Conservation (phyloP, 2,888 invertebrate species). For the Cheilosia grossa region DNA sequence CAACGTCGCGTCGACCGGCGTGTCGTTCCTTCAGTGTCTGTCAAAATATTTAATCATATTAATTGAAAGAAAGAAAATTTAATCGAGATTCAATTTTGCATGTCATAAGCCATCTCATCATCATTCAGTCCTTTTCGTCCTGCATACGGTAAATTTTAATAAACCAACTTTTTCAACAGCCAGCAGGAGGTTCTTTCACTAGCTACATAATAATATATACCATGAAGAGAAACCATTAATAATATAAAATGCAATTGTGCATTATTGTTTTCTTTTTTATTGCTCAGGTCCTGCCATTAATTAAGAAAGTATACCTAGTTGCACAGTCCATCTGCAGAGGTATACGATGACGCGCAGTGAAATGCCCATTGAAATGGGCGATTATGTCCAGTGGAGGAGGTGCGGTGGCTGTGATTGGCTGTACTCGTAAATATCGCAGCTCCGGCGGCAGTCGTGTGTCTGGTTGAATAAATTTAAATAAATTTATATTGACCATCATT, state of each 20-base stretch:
- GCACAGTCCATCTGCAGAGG: neutral
- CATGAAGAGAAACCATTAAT: slow-evolving; percentile 38
- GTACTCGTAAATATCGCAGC: neutral
- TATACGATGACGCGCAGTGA: neutral
- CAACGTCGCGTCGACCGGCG: neutral
- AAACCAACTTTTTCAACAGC: too few relatives aligned
- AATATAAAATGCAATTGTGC: slow-evolving; percentile 62
- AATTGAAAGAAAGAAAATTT: slow-evolving; percentile 58
- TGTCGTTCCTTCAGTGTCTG: neutral
- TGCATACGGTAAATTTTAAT: neutral
- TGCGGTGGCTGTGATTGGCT: slow-evolving; percentile 39
- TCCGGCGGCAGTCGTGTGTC: neutral
- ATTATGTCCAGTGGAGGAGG: neutral
- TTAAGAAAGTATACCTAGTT: slow-evolving; percentile 57
- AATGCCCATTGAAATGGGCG: slow-evolving; percentile 10
- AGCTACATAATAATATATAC: too few relatives aligned
- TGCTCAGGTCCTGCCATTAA: slow-evolving; percentile 31
- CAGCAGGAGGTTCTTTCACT: too few relatives aligned
- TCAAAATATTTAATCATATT: slow-evolving; percentile 36
- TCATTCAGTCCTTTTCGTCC: slow-evolving; percentile 9
- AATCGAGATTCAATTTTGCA: slow-evolving; percentile 52
- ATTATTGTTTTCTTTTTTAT: slow-evolving; percentile 30
- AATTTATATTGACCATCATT: slow-evolving; percentile 56
- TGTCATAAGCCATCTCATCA: slow-evolving; percentile 36
- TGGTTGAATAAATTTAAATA: slow-evolving; percentile 68